These are phyloP conservation scores for Triplophysa yarkandensis DNA, from an alignment of 2,797 vertebrate genomes.

Conservation along the genomic window DNA sequence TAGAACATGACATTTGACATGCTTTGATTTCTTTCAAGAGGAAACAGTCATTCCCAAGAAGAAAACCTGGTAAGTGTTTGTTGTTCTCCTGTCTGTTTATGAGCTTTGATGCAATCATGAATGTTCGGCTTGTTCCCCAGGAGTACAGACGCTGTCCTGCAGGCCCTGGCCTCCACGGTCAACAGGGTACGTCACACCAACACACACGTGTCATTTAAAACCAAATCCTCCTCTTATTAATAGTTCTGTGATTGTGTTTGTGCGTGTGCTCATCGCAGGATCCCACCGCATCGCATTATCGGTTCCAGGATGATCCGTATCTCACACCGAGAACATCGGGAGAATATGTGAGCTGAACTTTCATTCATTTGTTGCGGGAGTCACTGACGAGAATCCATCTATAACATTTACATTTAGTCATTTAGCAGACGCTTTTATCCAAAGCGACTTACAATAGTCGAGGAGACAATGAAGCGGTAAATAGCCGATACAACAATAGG, in stretches of 20 bases:
- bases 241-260: neutral
- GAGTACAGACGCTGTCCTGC: slow-evolving; percentile 87
- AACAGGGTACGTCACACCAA: slow-evolving; percentile 75
- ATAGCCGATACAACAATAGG: too few relatives aligned
- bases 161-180: slow-evolving; percentile 85
- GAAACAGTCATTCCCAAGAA: slow-evolving; percentile 82
- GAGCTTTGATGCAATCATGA: neutral
- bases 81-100: neutral
- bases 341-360: slow-evolving; percentile 79
- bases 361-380: neutral
- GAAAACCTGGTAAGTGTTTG: slow-evolving; percentile 86
- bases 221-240: neutral
- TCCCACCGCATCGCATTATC: slow-evolving; percentile 80
- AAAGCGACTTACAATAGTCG: too few relatives aligned
- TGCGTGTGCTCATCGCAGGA: slow-evolving; percentile 74
- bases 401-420: too few relatives aligned
- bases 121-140: slow-evolving; percentile 68
- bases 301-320: slow-evolving; percentile 90
- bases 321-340: slow-evolving; percentile 78
- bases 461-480: too few relatives aligned
- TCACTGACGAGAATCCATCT: too few relatives aligned
- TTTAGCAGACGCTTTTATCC: too few relatives aligned
- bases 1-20: neutral
- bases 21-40: slow-evolving; percentile 66
- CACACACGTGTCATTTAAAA: neutral